Evolutionary conservation across 2,888 invertebrate species (phyloP).

Genomic region (Eupithecia insigniata): DNA sequence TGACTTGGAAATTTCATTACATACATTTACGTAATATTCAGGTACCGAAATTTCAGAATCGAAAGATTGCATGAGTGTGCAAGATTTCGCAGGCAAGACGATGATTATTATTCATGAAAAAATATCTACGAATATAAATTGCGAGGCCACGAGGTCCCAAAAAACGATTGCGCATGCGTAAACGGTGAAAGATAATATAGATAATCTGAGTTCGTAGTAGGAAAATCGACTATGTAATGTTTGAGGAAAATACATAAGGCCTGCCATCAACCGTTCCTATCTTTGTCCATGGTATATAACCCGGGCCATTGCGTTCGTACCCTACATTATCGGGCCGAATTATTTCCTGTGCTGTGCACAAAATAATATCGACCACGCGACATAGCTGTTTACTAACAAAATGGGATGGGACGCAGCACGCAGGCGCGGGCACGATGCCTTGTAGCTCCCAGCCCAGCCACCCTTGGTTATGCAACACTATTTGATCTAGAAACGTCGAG

Average conservation of each 20-base stretch:
- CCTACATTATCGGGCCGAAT: constrained; percentile 49
- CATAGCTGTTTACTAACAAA: constrained; percentile 65
- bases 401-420: constrained; percentile 51
- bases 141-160: constrained; percentile 31
- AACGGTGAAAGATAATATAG: constrained; percentile 38
- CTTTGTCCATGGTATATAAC: constrained; percentile 44
- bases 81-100: constrained; percentile 28
- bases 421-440: constrained; percentile 56
- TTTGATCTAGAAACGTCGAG: constrained; percentile 68
- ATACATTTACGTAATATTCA: constrained; percentile 21
- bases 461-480: constrained; percentile 71
- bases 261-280: constrained; percentile 42
- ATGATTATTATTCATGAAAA: constrained; percentile 39
- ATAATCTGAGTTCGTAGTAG: constrained; percentile 38
- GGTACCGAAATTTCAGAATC: constrained; percentile 21
- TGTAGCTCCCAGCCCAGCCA: constrained; percentile 60
- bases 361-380: constrained; percentile 67
- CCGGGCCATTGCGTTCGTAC: constrained; percentile 44
- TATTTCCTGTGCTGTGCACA: constrained; percentile 59
- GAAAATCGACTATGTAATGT: constrained; percentile 42
- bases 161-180: constrained; percentile 33
- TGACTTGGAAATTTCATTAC: constrained; percentile 32
- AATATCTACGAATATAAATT: constrained; percentile 31
- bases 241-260: constrained; percentile 40
- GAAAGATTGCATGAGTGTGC: constrained; percentile 34